phyloP scores from a whole-genome alignment of 2,797 vertebrate species.

The Zalophus californianus region DNA sequence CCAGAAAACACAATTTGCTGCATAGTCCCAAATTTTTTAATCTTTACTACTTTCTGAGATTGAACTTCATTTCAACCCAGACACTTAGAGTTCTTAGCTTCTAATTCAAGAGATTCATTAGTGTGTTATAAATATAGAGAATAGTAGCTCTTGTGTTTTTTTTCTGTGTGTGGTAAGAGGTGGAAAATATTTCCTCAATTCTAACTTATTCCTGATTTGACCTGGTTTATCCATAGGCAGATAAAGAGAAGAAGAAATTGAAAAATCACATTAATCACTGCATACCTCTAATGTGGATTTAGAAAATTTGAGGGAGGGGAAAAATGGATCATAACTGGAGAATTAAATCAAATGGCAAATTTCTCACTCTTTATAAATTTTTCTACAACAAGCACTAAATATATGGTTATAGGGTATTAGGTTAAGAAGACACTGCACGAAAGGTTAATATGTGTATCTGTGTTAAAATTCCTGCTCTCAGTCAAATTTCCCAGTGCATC shows the following conservation, averaged over 20 bases:
- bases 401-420: conserved; percentile 34
- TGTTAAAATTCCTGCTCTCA: conserved; percentile 43
- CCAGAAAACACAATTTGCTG: neutral
- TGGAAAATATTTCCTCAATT: conserved; percentile 55
- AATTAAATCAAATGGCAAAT: conserved; percentile 41
- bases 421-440: conserved; percentile 35
- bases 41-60: neutral
- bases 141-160: neutral
- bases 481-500: conserved; percentile 60
- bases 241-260: conserved; percentile 44
- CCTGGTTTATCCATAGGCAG: conserved; percentile 3
- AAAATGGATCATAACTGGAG: neutral
- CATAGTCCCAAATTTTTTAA: neutral
- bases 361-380: conserved; percentile 8
- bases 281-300: conserved; percentile 8
- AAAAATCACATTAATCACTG: conserved; percentile 7
- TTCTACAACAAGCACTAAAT: conserved; percentile 32
- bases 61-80: conserved; percentile 57
- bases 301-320: conserved; percentile 1
- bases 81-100: conserved; percentile 39
- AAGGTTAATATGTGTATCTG: conserved; percentile 39
- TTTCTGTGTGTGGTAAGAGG: neutral
- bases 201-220: conserved; percentile 26
- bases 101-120: conserved; percentile 42
- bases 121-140: conserved; percentile 28